Conservation (phyloP, 2,113 vertebrate genomes). For the Fregetta grallaria region DNA sequence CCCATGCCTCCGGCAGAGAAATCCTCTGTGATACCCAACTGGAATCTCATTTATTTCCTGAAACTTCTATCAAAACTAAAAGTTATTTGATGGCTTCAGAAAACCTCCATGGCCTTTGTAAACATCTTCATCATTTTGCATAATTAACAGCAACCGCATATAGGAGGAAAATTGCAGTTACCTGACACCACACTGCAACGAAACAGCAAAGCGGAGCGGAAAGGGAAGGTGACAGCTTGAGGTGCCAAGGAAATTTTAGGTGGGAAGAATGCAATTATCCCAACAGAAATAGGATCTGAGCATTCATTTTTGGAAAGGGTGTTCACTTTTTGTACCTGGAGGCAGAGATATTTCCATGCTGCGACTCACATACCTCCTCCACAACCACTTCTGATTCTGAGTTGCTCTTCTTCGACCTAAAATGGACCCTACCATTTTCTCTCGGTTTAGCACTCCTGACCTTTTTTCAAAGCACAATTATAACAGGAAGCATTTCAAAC, state of each 20-base stretch:
- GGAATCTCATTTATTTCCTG: not conserved
- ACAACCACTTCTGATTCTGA: not conserved
- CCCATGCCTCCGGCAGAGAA: not conserved
- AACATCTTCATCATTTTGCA: not conserved
- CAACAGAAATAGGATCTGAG: not conserved
- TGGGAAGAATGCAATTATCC: slow-evolving; percentile 2
- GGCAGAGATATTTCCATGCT: not conserved
- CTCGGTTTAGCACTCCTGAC: not conserved
- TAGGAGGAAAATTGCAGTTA: not conserved
- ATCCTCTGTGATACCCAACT: not conserved
- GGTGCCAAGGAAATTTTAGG: not conserved
- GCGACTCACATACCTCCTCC: not conserved
- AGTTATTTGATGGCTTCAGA: not conserved
- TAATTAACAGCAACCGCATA: rapidly evolving
- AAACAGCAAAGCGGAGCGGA: not conserved
- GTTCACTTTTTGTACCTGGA: not conserved
- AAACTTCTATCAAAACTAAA: not conserved
- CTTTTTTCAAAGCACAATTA: not conserved
- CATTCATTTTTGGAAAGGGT: not conserved
- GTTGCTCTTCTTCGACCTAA: not conserved
- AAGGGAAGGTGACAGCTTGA: not conserved
- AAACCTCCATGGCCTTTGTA: not conserved
- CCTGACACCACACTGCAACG: rapidly evolving
- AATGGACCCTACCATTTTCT: not conserved
- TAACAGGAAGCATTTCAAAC: not conserved